Base-by-base conservation (phyloP, 2,797 vertebrate genomes). In the Hippopotamyrus pictus region DNA sequence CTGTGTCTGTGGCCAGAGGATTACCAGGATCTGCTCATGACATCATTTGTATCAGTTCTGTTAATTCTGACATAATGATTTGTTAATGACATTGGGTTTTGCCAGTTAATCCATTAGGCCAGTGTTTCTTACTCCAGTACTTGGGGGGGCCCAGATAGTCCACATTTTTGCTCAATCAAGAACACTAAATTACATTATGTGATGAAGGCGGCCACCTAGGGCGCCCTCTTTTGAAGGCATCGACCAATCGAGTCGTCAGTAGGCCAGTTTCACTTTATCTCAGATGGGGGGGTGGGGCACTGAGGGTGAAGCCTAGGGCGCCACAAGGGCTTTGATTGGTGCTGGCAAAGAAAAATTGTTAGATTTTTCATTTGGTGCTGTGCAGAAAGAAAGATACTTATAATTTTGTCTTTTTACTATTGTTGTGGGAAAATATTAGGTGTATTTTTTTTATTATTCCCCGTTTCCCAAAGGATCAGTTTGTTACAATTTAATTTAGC, bases 11-110 rank as follows among this genome's bases (percentile, higher is more conserved):
- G 85, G 33, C 85, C 69, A 29, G 17, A 12, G 69, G 89, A 89
- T 89, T 79, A 69, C 53, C n/a, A 19, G 69, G 89, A 82, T 89
- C 37, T 85, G 83, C 48, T 85, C 25, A 85, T 51, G 46, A 29
- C 50, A 51, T 85, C 46, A 51, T 85, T 85, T 87, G 25, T 50
- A 33, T 51, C 50, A 37, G 44, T 33, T 50, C 29, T 65, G 41
- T 88, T 88, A 88, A 88, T 59, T 87, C 46, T 48, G 51, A 25
- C 44, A 25, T 19, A 37, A 37, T 37, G 8, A 73, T 33, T 53
- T 86, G 22, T 73, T 51, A 85, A 69, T 59, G 29, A 12, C 65
- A 73, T 33, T 46, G 11, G 79, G 54, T n/a, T 65, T 29, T 44
- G 22, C 65, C 65, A 73, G 11, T 73, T 73, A 73, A 73, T 73